Evolutionary conservation across 2,888 invertebrate species (phyloP).

Genomic region (Tinea semifulvella): DNA sequence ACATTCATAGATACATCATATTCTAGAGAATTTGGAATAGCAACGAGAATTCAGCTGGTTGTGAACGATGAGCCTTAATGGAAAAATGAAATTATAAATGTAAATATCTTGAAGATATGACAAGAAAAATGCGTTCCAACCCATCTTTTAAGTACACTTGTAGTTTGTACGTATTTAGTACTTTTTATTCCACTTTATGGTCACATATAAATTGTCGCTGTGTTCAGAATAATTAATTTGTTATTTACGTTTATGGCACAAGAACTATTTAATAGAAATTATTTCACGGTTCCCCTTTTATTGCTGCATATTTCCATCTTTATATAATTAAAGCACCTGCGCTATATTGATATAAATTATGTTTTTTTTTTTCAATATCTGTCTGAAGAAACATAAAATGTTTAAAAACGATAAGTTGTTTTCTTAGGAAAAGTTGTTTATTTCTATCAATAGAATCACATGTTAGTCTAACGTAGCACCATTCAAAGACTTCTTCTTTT

Average conservation of each 20-base stretch:
- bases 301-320: background rate
- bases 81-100: constrained; percentile 3
- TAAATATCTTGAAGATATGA: constrained; percentile 6
- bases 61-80: background rate
- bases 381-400: no score
- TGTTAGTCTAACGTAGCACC: no score
- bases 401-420: no score
- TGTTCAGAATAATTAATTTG: background rate
- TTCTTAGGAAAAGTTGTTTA: no score
- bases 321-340: no score
- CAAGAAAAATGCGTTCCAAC: background rate
- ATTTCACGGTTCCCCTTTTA: background rate
- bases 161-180: background rate
- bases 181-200: background rate
- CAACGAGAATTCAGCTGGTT: no score
- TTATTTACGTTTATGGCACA: constrained; percentile 1
- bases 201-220: background rate
- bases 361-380: no score
- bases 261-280: constrained; percentile 8
- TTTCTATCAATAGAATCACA: no score
- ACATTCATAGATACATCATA: no score
- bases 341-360: no score
- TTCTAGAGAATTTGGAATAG: no score
- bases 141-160: background rate
- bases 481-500: no score